Evolutionary conservation across 2,113 vertebrate genomes (phyloP).

Genomic region (Turnix velox): DNA sequence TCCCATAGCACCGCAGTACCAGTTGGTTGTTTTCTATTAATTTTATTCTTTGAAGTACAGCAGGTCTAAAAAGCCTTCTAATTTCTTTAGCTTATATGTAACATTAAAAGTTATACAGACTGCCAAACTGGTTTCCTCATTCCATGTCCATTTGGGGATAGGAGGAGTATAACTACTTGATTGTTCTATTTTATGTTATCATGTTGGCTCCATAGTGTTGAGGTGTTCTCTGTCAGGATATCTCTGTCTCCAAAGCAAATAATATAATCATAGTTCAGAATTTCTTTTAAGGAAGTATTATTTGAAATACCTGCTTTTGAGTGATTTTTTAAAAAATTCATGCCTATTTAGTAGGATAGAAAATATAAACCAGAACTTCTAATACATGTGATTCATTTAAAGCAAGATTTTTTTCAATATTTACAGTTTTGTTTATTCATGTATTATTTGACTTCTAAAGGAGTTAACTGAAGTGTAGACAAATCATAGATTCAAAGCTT

Average conservation of each 20-base stretch:
- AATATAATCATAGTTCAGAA: background rate
- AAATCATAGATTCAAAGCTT: background rate
- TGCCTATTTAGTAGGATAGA: background rate
- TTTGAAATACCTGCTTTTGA: background rate
- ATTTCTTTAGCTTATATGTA: background rate
- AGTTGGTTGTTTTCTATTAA: background rate
- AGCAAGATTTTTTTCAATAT: background rate
- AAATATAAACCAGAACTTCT: background rate
- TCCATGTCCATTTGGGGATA: background rate
- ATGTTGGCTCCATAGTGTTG: background rate
- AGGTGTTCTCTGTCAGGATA: background rate
- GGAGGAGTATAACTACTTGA: background rate
- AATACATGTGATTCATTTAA: background rate
- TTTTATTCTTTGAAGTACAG: background rate
- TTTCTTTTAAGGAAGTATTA: background rate
- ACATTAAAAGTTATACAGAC: background rate
- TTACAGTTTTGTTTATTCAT: background rate
- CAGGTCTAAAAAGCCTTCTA: background rate
- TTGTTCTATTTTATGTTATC: background rate
- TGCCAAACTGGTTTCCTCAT: background rate
- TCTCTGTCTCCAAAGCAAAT: background rate
- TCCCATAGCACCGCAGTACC: background rate
- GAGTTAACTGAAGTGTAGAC: background rate
- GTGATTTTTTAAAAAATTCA: background rate
- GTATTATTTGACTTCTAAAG: background rate